Percentiles rank a stretch among this genome's conserved stretches.
Conservation (phyloP, 2,797 vertebrate species). For the Enteromius mattozi region DNA sequence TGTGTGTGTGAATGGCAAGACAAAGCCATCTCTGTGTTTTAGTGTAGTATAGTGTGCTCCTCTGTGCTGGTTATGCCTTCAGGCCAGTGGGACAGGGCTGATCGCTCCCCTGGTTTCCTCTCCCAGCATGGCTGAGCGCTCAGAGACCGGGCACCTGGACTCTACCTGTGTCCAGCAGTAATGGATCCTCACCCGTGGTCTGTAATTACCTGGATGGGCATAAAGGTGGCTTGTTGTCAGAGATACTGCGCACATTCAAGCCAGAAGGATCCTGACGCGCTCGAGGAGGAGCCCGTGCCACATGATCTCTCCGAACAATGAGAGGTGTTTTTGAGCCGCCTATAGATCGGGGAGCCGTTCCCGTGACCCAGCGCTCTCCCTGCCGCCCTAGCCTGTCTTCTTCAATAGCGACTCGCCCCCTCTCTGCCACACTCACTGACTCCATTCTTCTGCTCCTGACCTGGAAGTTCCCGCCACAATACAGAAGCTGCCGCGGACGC, state of each 20-base stretch:
- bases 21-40: constrained; percentile 59
- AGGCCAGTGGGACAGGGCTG: constrained; percentile 58
- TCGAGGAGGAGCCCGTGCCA: constrained; percentile 65
- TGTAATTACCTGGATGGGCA: constrained; percentile 88
- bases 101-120: constrained; percentile 74
- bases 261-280: constrained; percentile 70
- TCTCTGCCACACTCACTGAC: constrained; percentile 54
- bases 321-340: constrained; percentile 71
- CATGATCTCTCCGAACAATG: constrained; percentile 77
- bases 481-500: constrained; percentile 66
- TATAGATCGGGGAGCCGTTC: constrained; percentile 60
- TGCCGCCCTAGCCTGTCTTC: constrained; percentile 66
- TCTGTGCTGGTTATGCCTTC: constrained; percentile 45
- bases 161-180: constrained; percentile 77
- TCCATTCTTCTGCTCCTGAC: constrained; percentile 69
- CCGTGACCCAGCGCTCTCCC: constrained; percentile 55
- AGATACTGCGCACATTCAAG: constrained; percentile 82
- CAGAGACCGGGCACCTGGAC: constrained; percentile 79
- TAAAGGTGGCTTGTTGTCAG: constrained; percentile 88
- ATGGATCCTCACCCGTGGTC: constrained; percentile 87
- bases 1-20: constrained; percentile 41
- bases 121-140: constrained; percentile 79
- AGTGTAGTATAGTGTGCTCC: constrained; percentile 43
- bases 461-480: constrained; percentile 63
- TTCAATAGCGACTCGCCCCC: constrained; percentile 77